phyloP scores from a whole-genome alignment of 1,140 invertebrate genomes.

The Aethina tumida region DNA sequence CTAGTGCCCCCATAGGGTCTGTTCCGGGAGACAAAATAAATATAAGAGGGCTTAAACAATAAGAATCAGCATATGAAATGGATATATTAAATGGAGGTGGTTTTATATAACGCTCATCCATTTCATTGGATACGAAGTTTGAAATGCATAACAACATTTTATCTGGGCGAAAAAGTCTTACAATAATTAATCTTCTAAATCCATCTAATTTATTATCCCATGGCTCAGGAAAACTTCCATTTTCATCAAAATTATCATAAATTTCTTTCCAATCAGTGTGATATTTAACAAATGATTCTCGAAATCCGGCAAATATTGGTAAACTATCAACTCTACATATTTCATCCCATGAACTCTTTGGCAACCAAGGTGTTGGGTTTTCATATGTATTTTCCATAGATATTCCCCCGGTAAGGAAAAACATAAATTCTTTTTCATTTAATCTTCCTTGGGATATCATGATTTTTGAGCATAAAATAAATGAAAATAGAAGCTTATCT shows the following conservation, averaged over 20 bases:
- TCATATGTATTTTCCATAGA: constrained; percentile 54
- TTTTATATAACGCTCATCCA: constrained; percentile 71
- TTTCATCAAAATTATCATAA: constrained; percentile 57
- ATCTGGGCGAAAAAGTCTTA: constrained; percentile 74
- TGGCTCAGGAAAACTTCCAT: constrained; percentile 45
- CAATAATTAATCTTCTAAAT: constrained; percentile 75
- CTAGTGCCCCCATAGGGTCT: constrained; percentile 74
- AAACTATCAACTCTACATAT: constrained; percentile 64
- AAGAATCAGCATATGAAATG: constrained; percentile 77
- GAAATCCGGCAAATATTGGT: constrained; percentile 46
- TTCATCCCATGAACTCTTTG: constrained; percentile 75
- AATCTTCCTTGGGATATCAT: constrained; percentile 58
- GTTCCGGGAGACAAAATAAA: constrained; percentile 87
- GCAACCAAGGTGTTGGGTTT: constrained; percentile 74
- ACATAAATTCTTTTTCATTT: constrained; percentile 61
- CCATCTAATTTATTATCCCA: constrained; percentile 44
- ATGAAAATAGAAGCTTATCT: constrained; percentile 88
- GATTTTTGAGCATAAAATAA: constrained; percentile 74
- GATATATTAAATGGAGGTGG: constrained; percentile 82
- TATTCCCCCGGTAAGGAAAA: constrained; percentile 78
- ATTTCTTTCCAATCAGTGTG: constrained; percentile 58
- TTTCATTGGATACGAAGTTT: constrained; percentile 54
- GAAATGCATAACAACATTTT: constrained; percentile 58
- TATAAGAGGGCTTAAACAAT: constrained; percentile 70
- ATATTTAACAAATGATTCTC: constrained; percentile 42